Conservation (phyloP, 2,797 vertebrate species). For the Anguilla marmorata region DNA sequence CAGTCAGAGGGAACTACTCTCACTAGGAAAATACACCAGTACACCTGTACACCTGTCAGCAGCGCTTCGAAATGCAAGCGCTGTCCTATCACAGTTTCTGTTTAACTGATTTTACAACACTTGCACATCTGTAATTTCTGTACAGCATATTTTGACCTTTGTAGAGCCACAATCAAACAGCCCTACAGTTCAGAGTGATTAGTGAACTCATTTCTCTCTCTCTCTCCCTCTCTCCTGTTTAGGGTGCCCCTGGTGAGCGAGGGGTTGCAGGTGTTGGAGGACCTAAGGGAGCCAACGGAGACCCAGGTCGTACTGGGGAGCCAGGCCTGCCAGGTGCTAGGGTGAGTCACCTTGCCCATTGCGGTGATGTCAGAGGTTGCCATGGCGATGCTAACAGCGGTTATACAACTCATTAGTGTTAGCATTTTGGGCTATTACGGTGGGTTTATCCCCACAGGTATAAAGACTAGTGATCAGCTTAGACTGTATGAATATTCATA, state of each 20-base stretch:
- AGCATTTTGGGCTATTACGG: neutral
- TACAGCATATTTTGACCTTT: neutral
- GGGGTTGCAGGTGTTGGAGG: conserved; percentile 85
- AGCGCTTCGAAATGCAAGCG: too few relatives aligned
- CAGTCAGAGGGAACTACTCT: too few relatives aligned
- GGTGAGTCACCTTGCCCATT: conserved; percentile 71
- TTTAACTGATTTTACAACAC: neutral
- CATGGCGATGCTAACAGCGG: neutral
- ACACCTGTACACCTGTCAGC: too few relatives aligned
- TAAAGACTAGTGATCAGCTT: neutral
- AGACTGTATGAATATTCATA: neutral
- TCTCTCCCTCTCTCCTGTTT: conserved; percentile 9
- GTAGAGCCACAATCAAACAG: neutral
- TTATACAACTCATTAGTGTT: neutral
- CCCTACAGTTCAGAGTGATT: neutral
- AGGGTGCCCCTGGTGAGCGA: conserved; percentile 94
- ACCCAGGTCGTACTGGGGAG: conserved; percentile 92
- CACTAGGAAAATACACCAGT: too few relatives aligned
- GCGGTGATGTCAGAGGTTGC: neutral
- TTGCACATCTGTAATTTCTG: neutral
- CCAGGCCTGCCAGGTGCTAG: conserved; percentile 92
- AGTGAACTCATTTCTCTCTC: neutral
- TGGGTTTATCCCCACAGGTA: neutral
- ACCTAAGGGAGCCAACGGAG: conserved; percentile 86
- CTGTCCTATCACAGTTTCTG: too few relatives aligned